Base-by-base conservation (phyloP, 1,140 invertebrate genomes). In the Neodiprion lecontei region DNA sequence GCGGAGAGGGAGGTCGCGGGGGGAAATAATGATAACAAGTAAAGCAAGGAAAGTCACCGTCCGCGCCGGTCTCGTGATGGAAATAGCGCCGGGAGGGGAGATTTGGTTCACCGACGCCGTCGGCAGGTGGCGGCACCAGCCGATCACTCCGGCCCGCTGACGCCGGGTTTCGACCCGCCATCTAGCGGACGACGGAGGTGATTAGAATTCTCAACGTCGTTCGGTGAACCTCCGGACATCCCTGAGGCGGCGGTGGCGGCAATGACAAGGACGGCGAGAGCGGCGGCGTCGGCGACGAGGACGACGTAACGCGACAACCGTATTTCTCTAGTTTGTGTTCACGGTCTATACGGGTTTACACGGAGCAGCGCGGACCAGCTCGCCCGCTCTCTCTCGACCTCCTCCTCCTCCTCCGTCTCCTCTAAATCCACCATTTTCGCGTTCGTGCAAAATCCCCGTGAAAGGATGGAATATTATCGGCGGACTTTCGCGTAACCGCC, bases 181-280 rank as follows among this genome's bases (percentile, higher is more conserved):
- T 84, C 83, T 82, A 69, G 76, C 82, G 82, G 81, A 66, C 70
- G 73, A 61, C 49, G 50, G 47, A 1, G 9, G 76, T 83, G 82
- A 73, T 77, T 69, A 69, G 72, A 75, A 79, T 76, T 74, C 78
- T 75, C 78, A 70, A 74, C 78, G 78, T 68, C 75, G 79, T 67
- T 79, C 81, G 83, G 83, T 84, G 82, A 77, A 77, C 81, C 77
- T 79, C 76, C 80, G 73, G 80, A 74, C 78, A 77, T 40, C 28
- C 28, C 28, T 40, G 28, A 40, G 28, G 28, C 28, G 28, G 28
- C 28, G 28, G 28, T 40, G 28, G 28, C 1, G 28, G 28, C 28
- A 40, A 40, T 1, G 28, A 40, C 28, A 40, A 40, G 28, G 28
- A 40, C 5, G 28, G 28, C 28, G 28, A 40, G 76, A 74, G 76